Evolutionary conservation across 2,113 vertebrate species (phyloP).

Genomic region (Alouatta palliata): DNA sequence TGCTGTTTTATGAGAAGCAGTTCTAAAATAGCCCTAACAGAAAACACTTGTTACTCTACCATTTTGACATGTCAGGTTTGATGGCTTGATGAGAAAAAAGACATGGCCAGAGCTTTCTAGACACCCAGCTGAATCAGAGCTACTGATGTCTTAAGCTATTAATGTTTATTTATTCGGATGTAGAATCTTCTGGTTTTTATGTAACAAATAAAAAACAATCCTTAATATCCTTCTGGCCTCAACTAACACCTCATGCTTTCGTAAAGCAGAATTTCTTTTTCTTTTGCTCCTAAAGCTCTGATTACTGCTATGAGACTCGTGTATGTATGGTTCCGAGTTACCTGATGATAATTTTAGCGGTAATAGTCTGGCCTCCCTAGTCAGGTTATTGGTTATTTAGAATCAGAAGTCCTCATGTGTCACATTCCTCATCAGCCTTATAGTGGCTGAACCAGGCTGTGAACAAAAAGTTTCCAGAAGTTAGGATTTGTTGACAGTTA

Average conservation of each 20-base stretch:
- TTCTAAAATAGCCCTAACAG: constrained; percentile 57
- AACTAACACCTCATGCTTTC: not conserved
- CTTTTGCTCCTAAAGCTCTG: not conserved
- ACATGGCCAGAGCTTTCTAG: constrained; percentile 57
- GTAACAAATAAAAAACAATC: not conserved
- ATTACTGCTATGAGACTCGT: not conserved
- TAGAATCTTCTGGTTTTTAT: not conserved
- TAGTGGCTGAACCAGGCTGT: not conserved
- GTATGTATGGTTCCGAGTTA: not conserved
- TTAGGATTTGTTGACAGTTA: not conserved
- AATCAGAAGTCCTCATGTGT: not conserved
- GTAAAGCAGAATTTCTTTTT: not conserved
- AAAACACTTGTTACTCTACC: constrained; percentile 34
- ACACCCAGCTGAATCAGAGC: constrained; percentile 52
- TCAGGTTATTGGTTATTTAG: not conserved
- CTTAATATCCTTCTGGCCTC: not conserved
- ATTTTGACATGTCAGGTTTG: constrained; percentile 54
- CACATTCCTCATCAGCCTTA: not conserved
- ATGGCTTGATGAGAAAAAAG: not conserved
- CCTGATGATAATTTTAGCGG: not conserved
- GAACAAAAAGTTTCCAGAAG: not conserved
- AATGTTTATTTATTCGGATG: not conserved
- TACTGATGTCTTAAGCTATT: constrained; percentile 33
- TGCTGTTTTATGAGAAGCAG: constrained; percentile 41
- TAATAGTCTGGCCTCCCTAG: not conserved